A percentile compares a stretch with the other conserved stretches of the same genome.
Evolutionary conservation across 2,113 vertebrate genomes (phyloP).

Genomic region (Dipodomys ordii): DNA sequence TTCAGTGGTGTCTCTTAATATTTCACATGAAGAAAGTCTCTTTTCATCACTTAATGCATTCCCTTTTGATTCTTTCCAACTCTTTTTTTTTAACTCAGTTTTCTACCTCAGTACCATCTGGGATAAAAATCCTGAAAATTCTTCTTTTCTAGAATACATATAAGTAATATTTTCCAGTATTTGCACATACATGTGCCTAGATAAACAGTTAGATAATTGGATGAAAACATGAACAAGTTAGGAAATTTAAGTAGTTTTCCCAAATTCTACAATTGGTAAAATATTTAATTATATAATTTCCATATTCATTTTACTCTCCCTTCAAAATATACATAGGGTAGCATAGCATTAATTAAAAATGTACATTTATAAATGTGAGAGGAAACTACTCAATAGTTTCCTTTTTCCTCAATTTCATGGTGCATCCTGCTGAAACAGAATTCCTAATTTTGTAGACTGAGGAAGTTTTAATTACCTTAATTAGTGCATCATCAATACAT

Average conservation of each 20-base stretch:
- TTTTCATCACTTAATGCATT: not conserved
- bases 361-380: not conserved
- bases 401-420: not conserved
- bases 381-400: not conserved
- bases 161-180: not conserved
- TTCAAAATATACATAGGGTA: not conserved
- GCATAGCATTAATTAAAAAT: not conserved
- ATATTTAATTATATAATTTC: not conserved
- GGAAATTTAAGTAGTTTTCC: not conserved
- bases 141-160: not conserved
- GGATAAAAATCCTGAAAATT: not conserved
- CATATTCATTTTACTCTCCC: not conserved
- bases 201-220: not conserved
- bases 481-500: conserved; percentile 38
- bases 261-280: conserved; percentile 5
- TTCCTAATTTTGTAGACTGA: not conserved
- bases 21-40: too few relatives aligned
- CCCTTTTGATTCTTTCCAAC: not conserved
- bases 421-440: not conserved
- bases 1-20: not conserved
- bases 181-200: not conserved
- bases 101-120: not conserved
- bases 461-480: not conserved
- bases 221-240: not conserved
- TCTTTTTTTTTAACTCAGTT: not conserved